Conservation (phyloP, 30 jellyfish, hydroid and myxozoan species). For the Phacellophora camtschatica region DNA sequence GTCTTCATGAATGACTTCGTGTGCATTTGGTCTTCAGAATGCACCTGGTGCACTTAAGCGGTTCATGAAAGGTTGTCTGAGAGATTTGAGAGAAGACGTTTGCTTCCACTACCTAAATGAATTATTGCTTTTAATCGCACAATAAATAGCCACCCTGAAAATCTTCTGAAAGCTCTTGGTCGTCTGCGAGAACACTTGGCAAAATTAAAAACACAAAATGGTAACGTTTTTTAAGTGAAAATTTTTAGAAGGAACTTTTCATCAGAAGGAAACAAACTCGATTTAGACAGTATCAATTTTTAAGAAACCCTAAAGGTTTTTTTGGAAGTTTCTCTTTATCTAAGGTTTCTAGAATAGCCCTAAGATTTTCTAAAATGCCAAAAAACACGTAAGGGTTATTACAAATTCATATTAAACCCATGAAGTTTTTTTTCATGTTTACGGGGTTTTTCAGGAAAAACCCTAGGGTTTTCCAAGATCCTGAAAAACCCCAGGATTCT, state of each 20-base stretch:
- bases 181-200: conserved; percentile 10
- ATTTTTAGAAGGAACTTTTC: not conserved
- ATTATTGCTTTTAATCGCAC: not conserved
- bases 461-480: no score
- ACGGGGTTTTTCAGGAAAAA: no score
- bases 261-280: conserved; percentile 44
- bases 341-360: no score
- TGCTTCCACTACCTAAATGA: conserved; percentile 48
- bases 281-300: not conserved
- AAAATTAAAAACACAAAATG: not conserved
- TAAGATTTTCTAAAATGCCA: no score
- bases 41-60: conserved; percentile 62
- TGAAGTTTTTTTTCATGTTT: no score
- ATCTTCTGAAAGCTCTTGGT: not conserved
- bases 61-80: conserved; percentile 36
- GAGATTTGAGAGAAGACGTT: conserved; percentile 21
- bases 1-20: conserved; percentile 54
- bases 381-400: no score
- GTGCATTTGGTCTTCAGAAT: conserved; percentile 38
- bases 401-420: no score
- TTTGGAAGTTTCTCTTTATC: no score
- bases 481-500: no score
- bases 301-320: no score
- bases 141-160: conserved; percentile 1
- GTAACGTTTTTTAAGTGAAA: not conserved